Evolutionary conservation across 2,888 invertebrate species (phyloP), one percentile per base, ranked within the genome.

Genomic region (Agrotis ipsilon): DNA sequence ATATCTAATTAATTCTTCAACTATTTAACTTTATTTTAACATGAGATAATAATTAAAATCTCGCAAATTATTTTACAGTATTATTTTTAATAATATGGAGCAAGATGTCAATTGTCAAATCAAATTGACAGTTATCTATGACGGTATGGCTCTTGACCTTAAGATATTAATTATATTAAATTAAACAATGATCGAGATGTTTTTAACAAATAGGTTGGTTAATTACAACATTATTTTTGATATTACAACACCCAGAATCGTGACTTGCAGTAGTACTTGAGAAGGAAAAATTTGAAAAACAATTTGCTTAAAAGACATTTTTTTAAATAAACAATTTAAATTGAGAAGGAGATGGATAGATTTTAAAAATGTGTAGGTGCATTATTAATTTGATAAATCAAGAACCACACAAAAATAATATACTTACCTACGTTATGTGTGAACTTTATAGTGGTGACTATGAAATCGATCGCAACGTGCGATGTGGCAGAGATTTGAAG

Each of bases 81-180:
- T 58, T 80, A 58, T 76, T 72, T 75, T 74, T 51, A 71, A 61
- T 70, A 68, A 19, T 32, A 27, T 19, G 11, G 24, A 45, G 24
- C 45, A 51, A 39, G 24, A 73, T 64, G 80, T 73, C 78, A 61
- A 39, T 64, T 64, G 80, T 73, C 78, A 61, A 39, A n/a, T 55
- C 16, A 27, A 55, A 78, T 71, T 55, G 71, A 39, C 78, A 54
- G 18, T 7, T 45, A 79, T 58, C 58, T 39, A 11, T 79, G 80
- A 54, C 54, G 80, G 11, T n/a, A 3, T 11, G 46, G 13, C 73
- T 59, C 63, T 27, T 79, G 64, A 64, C 64, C 74, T 39, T 13
- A n/a, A 45, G 48, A 64, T 75, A 74, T 79, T 75, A 79, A 79
- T 79, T 79, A 59, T 63, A n/a, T 18, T 49, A 59, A 18, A 72